Conservation (phyloP, 1,140 invertebrate genomes). For the Oscheius sp. region DNA sequence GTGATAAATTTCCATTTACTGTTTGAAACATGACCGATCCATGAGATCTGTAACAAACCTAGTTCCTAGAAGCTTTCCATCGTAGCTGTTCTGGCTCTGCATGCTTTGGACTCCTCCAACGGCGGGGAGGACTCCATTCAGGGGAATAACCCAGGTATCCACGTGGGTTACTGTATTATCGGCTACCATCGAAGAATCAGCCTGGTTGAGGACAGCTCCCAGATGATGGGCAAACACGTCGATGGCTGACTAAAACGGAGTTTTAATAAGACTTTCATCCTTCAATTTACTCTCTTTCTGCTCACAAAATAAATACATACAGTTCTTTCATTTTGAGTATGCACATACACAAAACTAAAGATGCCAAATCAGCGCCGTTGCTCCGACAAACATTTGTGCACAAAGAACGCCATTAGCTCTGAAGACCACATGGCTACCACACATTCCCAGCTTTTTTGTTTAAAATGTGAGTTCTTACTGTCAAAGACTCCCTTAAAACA, state of each 20-base stretch:
- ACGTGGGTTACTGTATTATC: conserved; percentile 49
- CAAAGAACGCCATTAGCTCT: too few relatives aligned
- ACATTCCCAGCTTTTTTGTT: neutral
- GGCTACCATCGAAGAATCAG: conserved; percentile 42
- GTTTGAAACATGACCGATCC: neutral
- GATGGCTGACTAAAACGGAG: conserved; percentile 47
- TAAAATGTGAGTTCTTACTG: too few relatives aligned
- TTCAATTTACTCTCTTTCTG: too few relatives aligned
- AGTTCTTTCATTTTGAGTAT: too few relatives aligned
- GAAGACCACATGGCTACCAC: neutral
- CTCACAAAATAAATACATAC: too few relatives aligned
- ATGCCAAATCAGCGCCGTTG: too few relatives aligned
- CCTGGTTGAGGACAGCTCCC: conserved; percentile 46
- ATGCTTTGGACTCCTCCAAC: conserved; percentile 37
- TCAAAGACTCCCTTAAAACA: too few relatives aligned
- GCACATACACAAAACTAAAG: too few relatives aligned
- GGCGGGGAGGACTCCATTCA: conserved; percentile 36
- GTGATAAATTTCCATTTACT: conserved; percentile 14
- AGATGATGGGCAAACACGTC: conserved; percentile 52
- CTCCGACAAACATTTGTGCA: too few relatives aligned
- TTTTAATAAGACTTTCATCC: neutral
- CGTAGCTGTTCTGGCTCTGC: conserved; percentile 27
- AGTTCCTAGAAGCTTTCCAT: conserved; percentile 47
- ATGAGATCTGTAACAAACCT: conserved; percentile 42
- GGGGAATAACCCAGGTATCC: conserved; percentile 51